Evolutionary conservation across 2,888 invertebrate genomes (phyloP).

Genomic region (Trissolcus brochymenae): DNA sequence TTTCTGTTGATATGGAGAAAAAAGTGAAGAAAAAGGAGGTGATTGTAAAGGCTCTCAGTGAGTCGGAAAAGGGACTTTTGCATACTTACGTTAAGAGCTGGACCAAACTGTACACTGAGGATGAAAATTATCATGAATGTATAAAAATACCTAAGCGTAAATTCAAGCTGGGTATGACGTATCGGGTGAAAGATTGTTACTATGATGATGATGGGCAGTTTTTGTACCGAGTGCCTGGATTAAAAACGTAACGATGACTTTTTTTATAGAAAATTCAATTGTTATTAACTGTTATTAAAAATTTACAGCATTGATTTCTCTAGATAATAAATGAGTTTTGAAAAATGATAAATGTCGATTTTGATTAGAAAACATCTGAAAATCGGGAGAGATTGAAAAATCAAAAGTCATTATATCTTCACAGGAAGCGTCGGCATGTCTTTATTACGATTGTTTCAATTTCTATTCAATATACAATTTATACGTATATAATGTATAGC

Average conservation of each 20-base stretch:
- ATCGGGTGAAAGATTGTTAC: conserved; percentile 86
- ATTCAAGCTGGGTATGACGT: conserved; percentile 81
- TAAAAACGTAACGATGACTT: conserved; percentile 24
- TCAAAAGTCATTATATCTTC: conserved; percentile 35
- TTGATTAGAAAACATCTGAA: no score
- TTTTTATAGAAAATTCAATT: no score
- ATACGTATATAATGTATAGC: conserved; percentile 73
- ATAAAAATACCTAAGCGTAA: conserved; percentile 84
- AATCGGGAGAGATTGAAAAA: background rate
- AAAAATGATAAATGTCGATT: no score
- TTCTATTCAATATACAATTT: conserved; percentile 74
- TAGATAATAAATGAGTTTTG: no score
- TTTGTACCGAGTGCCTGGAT: conserved; percentile 84
- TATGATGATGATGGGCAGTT: conserved; percentile 89
- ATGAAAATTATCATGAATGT: conserved; percentile 77
- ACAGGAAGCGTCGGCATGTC: conserved; percentile 74
- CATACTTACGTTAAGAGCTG: conserved; percentile 70
- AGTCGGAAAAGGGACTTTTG: conserved; percentile 21
- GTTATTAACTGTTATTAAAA: no score
- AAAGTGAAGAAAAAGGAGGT: no score
- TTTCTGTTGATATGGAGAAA: background rate
- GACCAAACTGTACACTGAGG: conserved; percentile 66
- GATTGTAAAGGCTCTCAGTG: background rate
- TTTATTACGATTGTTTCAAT: conserved; percentile 75
- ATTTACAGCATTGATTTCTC: no score